Percentiles rank a stretch among this genome's conserved stretches.
Evolutionary conservation across 2,113 vertebrate genomes (phyloP).

Genomic region (Pangasianodon hypophthalmus): DNA sequence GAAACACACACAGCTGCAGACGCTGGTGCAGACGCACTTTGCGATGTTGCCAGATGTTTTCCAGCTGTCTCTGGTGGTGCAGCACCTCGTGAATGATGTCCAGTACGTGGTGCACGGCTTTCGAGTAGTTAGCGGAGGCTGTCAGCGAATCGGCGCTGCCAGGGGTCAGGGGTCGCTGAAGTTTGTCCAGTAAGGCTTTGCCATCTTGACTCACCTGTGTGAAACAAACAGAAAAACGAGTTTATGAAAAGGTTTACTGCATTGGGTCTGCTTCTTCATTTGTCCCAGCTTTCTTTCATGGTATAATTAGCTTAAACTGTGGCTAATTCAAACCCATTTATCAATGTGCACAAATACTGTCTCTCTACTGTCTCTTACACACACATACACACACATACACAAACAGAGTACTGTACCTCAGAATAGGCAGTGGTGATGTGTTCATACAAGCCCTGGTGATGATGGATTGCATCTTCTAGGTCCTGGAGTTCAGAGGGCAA

Average conservation of each 20-base stretch:
- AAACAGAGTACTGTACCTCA: slow-evolving; percentile 74
- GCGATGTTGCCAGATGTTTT: slow-evolving; percentile 99
- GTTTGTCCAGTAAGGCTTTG: slow-evolving; percentile 94
- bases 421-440: slow-evolving; percentile 96
- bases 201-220: slow-evolving; percentile 95
- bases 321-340: slow-evolving; percentile 1
- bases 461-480: slow-evolving; percentile 95
- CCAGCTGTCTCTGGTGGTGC: slow-evolving; percentile 95
- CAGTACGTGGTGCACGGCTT: slow-evolving; percentile 94
- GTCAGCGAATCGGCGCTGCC: slow-evolving; percentile 93
- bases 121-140: slow-evolving; percentile 96
- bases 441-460: slow-evolving; percentile 97
- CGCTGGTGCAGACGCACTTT: slow-evolving; percentile 97
- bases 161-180: slow-evolving; percentile 93
- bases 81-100: slow-evolving; percentile 97
- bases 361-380: not conserved
- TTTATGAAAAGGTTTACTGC: not conserved
- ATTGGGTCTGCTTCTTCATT: not conserved
- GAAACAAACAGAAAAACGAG: not conserved
- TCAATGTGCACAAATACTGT: not conserved
- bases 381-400: not conserved
- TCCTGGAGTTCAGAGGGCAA: slow-evolving; percentile 96
- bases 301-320: slow-evolving; percentile 31
- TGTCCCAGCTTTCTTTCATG: not conserved
- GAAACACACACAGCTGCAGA: slow-evolving; percentile 96